Evolutionary conservation across 2,797 vertebrate genomes (phyloP), one percentile per base, ranked within the genome.

Genomic region (Bovichtus variegatus): DNA sequence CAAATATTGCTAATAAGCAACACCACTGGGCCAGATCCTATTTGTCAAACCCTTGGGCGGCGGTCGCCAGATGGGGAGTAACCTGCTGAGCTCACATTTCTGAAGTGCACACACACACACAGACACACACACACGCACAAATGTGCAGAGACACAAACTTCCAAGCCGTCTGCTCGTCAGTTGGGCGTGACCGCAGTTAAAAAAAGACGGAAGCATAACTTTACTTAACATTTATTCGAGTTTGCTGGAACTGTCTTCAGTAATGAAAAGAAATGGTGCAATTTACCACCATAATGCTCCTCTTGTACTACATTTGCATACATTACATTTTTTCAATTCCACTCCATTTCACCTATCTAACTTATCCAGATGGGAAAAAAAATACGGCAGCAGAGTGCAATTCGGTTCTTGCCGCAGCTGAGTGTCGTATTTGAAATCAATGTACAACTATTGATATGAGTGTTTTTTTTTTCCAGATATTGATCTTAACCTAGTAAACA

Each of bases 1-100:
- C 90, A 90, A 93, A 93, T 90, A 84, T 82, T 87, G 77, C 86
- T 93, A 91, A 92, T 92, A 92, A 91, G 91, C 84, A 89, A 86
- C 89, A 80, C 86, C 76, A 76, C 71, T 82, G 88, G 88, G 84
- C 87, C 77, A 80, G 64, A 91, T 92, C 87, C 87, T 86, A 92
- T 93, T 94, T 92, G 91, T 93, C 89, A 92, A 90, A 89, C 87
- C 90, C 89, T 59, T 25, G 77, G 89, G 90, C 50, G 54, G 78
- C 9, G 23, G 29, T n/a, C 5, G 43, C 74, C 71, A 92, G 84
- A 89, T 74, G 21, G 75, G 53, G 64, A 83, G 73, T 43, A 83
- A 89, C 88, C 88, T 92, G 92, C 92, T 93, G 91, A 91, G 88
- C 87, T 72, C 78, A 87, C 89, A 87, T 47, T 89, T 84, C 75